phyloP scores from a whole-genome alignment of 2,113 vertebrate genomes.

The Terrapene triunguis region DNA sequence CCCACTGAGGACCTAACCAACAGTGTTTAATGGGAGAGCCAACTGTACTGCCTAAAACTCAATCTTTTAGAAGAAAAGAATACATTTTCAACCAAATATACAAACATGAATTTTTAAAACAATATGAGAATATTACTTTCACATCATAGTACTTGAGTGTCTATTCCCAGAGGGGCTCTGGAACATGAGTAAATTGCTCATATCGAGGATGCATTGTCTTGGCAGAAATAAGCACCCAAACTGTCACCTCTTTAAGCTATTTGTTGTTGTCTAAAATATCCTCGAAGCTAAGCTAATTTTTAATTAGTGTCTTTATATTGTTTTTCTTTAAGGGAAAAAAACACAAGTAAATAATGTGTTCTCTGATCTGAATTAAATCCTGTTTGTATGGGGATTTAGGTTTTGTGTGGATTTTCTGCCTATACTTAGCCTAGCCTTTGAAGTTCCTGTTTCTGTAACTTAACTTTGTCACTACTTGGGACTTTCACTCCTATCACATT shows the following conservation, averaged over 20 bases:
- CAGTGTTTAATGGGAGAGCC: not conserved
- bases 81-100: not conserved
- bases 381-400: not conserved
- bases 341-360: fast-evolving
- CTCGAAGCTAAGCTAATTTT: not conserved
- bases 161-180: not conserved
- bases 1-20: not conserved
- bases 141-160: not conserved
- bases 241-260: not conserved
- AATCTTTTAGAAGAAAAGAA: not conserved
- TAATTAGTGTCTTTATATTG: not conserved
- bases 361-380: not conserved
- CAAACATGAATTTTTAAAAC: not conserved
- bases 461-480: not conserved
- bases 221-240: not conserved
- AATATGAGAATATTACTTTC: not conserved
- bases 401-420: not conserved
- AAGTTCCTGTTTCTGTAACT: not conserved
- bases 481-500: not conserved
- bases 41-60: not conserved
- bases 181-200: not conserved
- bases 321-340: not conserved
- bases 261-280: not conserved
- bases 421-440: not conserved
- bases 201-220: not conserved